Base-by-base conservation (phyloP, 2,888 invertebrate species). In the Melieria picta region DNA sequence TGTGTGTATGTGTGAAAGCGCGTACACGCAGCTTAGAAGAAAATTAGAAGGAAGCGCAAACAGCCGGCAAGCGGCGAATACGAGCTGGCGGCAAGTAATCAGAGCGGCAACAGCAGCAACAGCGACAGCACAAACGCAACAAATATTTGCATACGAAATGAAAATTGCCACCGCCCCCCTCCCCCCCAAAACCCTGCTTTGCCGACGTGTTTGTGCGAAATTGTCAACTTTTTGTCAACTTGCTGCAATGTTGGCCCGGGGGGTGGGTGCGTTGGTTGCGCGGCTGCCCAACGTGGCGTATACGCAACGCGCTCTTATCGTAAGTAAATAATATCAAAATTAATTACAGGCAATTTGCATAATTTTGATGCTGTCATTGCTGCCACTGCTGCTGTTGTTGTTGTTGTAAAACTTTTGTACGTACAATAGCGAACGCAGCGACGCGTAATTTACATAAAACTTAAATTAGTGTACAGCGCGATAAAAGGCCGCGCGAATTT, bases 61-160 rank as follows among this genome's bases (percentile, higher is more conserved):
- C 52, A 9, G 13, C 52, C 5, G 6, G 5, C 30, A 30, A 13
- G 13, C 52, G 52, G 5, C 52, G 52, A 52, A 5, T n/a, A 11
- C 13, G 52, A 52, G 9, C 13, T 52, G 52, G 13, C n/a, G 13
- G 52, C 52, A 7, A 13, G 30, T 30, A 7, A 30, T 45, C 6
- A 5, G 9, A 13, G 63, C 46, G 5, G 16, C 11, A 50, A 45
- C 65, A 65, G 50, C 57, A 43, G 46, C 42, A 70, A n/a, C 13
- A 45, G 13, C 55, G 13, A 45, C 45, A 68, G 48, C 48, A 69
- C 55, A 64, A 66, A 60, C 61, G 47, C 64, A 61, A 55, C 64
- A 69, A 71, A 73, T 69, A 72, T 73, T 73, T 73, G 75, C 72
- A 73, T 72, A 72, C 67, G 62, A 70, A 73, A 72, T 70, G 73